Conservation (phyloP, 2,888 invertebrate species). For the Neoscelio sp. region DNA sequence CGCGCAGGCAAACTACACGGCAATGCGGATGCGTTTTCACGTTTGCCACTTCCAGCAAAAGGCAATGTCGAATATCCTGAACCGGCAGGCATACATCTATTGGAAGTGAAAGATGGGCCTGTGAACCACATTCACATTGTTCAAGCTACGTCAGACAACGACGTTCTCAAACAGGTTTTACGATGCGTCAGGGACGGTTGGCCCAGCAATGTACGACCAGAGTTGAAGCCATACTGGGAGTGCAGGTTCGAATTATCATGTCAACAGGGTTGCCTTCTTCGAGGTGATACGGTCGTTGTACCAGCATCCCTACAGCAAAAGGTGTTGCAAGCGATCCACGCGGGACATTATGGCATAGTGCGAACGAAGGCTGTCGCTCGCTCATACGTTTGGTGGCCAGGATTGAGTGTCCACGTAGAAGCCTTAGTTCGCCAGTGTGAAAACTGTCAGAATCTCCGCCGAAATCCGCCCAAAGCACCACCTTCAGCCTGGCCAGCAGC, state of each 20-base stretch:
- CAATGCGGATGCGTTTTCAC: slow-evolving; percentile 20
- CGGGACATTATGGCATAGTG: slow-evolving; percentile 25
- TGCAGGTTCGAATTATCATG: slow-evolving; percentile 1
- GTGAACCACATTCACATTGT: not conserved
- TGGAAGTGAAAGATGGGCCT: slow-evolving; percentile 4
- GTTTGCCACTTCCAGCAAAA: slow-evolving; percentile 71
- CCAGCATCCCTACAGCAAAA: slow-evolving; percentile 5
- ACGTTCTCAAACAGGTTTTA: not conserved
- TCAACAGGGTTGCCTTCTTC: slow-evolving; percentile 13
- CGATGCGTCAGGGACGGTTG: not conserved
- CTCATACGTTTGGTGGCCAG: slow-evolving; percentile 22
- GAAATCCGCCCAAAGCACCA: slow-evolving; percentile 1
- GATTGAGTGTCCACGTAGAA: not conserved
- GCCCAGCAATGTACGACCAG: not conserved
- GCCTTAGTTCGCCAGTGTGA: not conserved
- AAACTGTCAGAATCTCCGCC: slow-evolving; percentile 12
- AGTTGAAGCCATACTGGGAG: slow-evolving; percentile 12
- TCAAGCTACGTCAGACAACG: not conserved
- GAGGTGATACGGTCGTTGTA: slow-evolving; percentile 25
- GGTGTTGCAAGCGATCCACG: slow-evolving; percentile 10
- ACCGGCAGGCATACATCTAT: slow-evolving; percentile 5
- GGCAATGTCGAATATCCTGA: not conserved
- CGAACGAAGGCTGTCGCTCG: slow-evolving; percentile 19
- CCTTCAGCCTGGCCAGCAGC: slow-evolving; percentile 20
- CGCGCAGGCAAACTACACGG: not conserved